phyloP scores from a whole-genome alignment of 2,888 invertebrate genomes.

The Lymantria dispar region DNA sequence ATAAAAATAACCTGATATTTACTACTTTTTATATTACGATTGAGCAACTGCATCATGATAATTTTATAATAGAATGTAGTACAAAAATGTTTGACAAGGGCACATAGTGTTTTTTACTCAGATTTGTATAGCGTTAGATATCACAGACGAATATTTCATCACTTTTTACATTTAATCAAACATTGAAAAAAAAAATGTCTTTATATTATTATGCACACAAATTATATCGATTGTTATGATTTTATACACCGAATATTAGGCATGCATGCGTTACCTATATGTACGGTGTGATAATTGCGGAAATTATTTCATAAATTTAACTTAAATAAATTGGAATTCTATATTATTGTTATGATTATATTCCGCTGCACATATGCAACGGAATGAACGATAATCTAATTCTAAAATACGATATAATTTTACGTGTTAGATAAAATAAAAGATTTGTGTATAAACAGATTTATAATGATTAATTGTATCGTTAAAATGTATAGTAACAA shows the following conservation, averaged over 20 bases:
- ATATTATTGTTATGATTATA: slow-evolving; percentile 12
- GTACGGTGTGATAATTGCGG: slow-evolving; percentile 6
- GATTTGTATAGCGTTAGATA: slow-evolving; percentile 40
- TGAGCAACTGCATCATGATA: slow-evolving; percentile 37
- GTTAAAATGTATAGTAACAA: slow-evolving; percentile 47
- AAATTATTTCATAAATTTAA: slow-evolving; percentile 7
- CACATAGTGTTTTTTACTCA: slow-evolving; percentile 46
- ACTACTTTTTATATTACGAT: slow-evolving; percentile 29
- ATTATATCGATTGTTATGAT: slow-evolving; percentile 21
- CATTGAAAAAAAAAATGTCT: slow-evolving; percentile 22
- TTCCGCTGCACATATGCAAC: slow-evolving; percentile 15
- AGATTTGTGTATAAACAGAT: slow-evolving; percentile 48
- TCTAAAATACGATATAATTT: slow-evolving; percentile 26
- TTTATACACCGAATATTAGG: slow-evolving; percentile 12
- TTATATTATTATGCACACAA: slow-evolving; percentile 18
- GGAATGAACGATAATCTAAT: slow-evolving; percentile 11
- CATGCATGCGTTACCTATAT: slow-evolving; percentile 11
- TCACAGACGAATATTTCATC: slow-evolving; percentile 34
- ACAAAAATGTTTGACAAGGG: slow-evolving; percentile 49
- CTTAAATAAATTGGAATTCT: not conserved
- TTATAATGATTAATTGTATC: slow-evolving; percentile 30
- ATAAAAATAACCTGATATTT: slow-evolving; percentile 16
- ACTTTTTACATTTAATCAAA: slow-evolving; percentile 30
- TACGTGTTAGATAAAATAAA: slow-evolving; percentile 32
- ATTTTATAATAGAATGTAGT: slow-evolving; percentile 45